A percentile compares a stretch with the other conserved stretches of the same genome.
Conservation (phyloP, 2,888 invertebrate genomes). For the Spodoptera littoralis region DNA sequence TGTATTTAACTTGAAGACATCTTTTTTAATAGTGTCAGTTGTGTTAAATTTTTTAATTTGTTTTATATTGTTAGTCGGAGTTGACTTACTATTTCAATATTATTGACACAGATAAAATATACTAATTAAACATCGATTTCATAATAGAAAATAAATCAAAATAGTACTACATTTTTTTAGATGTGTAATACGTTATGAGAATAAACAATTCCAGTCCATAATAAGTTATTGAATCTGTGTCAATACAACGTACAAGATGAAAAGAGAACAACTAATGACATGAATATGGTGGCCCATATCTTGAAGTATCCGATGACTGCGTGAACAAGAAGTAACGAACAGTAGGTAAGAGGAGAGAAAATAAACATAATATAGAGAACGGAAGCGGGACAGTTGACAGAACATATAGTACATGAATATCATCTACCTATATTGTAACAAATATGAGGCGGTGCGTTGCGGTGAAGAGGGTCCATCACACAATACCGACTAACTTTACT, state of each 20-base stretch:
- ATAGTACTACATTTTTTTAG: too few species aligned
- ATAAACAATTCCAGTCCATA: not conserved
- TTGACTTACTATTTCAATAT: conserved; percentile 39
- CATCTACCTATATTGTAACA: conserved; percentile 41
- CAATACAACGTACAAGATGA: conserved; percentile 41
- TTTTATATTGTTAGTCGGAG: conserved; percentile 50
- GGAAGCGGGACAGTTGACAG: conserved; percentile 53
- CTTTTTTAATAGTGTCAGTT: not conserved
- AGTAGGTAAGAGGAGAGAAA: conserved; percentile 31
- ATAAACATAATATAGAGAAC: conserved; percentile 46
- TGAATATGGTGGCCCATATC: conserved; percentile 68
- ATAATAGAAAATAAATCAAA: too few species aligned
- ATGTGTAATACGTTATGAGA: too few species aligned
- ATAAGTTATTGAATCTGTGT: conserved; percentile 27
- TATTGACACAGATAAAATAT: conserved; percentile 45
- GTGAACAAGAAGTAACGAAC: conserved; percentile 45
- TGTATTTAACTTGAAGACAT: not conserved
- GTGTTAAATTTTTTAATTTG: not conserved
- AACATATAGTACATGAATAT: conserved; percentile 37
- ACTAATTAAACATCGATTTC: too few species aligned
- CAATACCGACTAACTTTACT: too few species aligned
- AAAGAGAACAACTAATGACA: conserved; percentile 66
- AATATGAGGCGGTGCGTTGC: conserved; percentile 27
- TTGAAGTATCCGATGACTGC: conserved; percentile 63
- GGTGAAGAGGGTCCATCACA: conserved; percentile 14